Conservation (phyloP, 1,140 invertebrate species). For the Leptoteleia sp. region DNA sequence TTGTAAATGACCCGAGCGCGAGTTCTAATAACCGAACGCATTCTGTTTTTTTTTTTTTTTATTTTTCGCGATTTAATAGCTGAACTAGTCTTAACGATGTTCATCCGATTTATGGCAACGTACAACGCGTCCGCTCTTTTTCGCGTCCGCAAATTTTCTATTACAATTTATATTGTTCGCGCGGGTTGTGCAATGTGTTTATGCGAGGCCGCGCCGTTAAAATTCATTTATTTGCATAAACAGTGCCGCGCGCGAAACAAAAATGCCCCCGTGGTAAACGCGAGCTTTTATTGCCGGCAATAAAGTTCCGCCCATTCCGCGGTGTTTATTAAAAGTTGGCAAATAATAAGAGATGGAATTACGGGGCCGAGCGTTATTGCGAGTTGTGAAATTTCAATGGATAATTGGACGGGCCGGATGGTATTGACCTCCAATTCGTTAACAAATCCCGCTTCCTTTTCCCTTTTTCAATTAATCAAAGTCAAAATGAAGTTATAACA, state of each 20-base stretch:
- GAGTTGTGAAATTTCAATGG: slow-evolving; percentile 3
- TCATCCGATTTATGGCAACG: slow-evolving; percentile 41
- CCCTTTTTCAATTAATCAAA: too few species aligned
- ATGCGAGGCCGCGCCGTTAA: slow-evolving; percentile 16
- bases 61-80: slow-evolving; percentile 46
- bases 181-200: slow-evolving; percentile 18
- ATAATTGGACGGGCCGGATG: neutral
- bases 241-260: slow-evolving; percentile 20
- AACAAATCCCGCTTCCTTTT: too few species aligned
- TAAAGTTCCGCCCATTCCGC: slow-evolving; percentile 18
- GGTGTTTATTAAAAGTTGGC: slow-evolving; percentile 24
- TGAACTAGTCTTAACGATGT: slow-evolving; percentile 50
- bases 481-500: too few species aligned
- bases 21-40: slow-evolving; percentile 36
- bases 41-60: too few species aligned
- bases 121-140: slow-evolving; percentile 4
- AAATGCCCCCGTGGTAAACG: slow-evolving; percentile 14
- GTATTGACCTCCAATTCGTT: too few species aligned
- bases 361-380: neutral
- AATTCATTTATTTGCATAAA: slow-evolving; percentile 50
- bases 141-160: slow-evolving; percentile 28
- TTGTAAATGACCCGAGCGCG: slow-evolving; percentile 29
- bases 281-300: slow-evolving; percentile 30
- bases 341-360: slow-evolving; percentile 26
- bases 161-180: slow-evolving; percentile 37